Base-by-base conservation (phyloP, 2,888 invertebrate genomes). In the Escarpia spicata region DNA sequence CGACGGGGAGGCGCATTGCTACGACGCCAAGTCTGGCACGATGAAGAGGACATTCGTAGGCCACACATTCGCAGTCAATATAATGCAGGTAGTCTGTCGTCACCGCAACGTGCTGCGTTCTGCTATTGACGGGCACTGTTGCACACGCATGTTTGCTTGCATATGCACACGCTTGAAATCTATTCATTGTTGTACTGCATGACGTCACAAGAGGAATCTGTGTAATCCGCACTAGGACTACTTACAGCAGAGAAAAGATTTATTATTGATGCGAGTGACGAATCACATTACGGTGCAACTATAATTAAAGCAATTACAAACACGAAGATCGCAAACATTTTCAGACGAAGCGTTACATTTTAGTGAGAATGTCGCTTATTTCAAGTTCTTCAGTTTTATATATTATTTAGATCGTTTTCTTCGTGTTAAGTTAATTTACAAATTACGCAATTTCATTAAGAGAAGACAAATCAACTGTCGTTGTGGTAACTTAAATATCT, bases 1-100 rank as follows among this genome's bases (percentile, higher is more conserved):
- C 0, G 97, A 97, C 94, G 95, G 96, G 3, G 93, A 95, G 2
- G 96, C 95, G 0, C 93, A 96, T 92, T 96, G 96, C 92, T 97
- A 95, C 94, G 97, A 97, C 93, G 95, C 97, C 19, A 97, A 97
- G 94, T 96, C 96, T 2, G 97, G 96, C 37, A 94, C 95, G 44
- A 93, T 97, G 31, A 96, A 96, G 94, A 94, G 96, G 91, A 94
- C 94, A 1, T 97, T 96, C 94, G 94, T 94, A 75, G 97, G 97
- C 4, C 97, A 97, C 93, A 94, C 95, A 43, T 95, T 95, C 37
- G 95, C 96, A 90, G 95, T 97, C 45, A 97, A 96, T 92, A 95
- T 96, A 45, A 93, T 97, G 26, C 96, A 96, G 95, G 97, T 96
- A 75, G 75, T 75, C 52, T 75, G 75, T 75, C 75, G n/a, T 75